phyloP scores from a whole-genome alignment of 2,888 invertebrate genomes.

The Chymomyza procnemis region DNA sequence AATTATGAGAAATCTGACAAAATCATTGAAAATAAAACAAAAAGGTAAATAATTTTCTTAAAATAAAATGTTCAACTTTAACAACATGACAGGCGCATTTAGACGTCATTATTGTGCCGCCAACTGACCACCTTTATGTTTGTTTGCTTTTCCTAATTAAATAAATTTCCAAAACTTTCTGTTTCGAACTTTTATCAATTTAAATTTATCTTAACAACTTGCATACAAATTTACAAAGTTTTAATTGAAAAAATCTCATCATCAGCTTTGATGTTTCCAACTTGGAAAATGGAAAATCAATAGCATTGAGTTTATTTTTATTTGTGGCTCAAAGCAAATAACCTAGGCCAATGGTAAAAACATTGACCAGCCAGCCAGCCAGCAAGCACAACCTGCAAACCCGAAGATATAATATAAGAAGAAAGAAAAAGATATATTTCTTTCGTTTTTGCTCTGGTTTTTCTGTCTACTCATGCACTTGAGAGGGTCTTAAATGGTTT shows the following conservation, averaged over 20 bases:
- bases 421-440: constrained; percentile 17
- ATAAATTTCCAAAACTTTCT: not conserved
- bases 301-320: not conserved
- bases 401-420: too few relatives aligned
- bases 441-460: constrained; percentile 5
- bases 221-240: not conserved
- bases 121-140: not conserved
- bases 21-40: constrained; percentile 20
- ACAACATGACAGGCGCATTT: constrained; percentile 15
- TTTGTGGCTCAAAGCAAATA: constrained; percentile 2
- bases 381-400: not conserved
- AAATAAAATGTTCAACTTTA: not conserved
- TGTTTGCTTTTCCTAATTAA: not conserved
- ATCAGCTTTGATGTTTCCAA: not conserved
- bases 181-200: not conserved
- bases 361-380: constrained; percentile 26
- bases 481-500: constrained; percentile 12
- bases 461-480: constrained; percentile 52
- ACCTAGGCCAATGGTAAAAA: constrained; percentile 33
- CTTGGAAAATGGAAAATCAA: constrained; percentile 23
- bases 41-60: not conserved
- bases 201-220: not conserved
- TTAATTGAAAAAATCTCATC: constrained; percentile 34
- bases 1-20: constrained; percentile 27
- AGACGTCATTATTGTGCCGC: constrained; percentile 12